Evolutionary conservation across 2,797 vertebrate species (phyloP), one percentile per base, ranked within the genome.

Genomic region (Dryobates pubescens): DNA sequence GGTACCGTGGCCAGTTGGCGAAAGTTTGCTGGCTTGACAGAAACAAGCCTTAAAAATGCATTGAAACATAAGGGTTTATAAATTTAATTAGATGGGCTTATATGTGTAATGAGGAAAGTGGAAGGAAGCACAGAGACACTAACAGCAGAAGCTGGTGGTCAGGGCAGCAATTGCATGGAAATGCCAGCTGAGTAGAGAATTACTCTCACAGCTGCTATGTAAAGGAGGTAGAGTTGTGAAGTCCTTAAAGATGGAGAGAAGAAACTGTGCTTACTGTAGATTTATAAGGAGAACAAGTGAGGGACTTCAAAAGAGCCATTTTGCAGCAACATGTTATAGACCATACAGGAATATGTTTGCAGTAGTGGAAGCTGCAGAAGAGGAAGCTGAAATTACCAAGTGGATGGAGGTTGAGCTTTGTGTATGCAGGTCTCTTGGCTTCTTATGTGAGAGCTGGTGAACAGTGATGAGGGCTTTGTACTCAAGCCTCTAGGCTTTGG

Each of bases 31-130:
- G 6, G 19, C 83, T 80, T 85, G 81, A 57, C n/a, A 87, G 82
- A 79, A 81, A 47, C 12, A 82, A 89, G 34, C 36, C 32, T 75
- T 77, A 65, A 74, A 82, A 91, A 82, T 57, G 20, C 54, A 38
- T 20, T 10, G 68, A 88, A 51, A 79, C 17, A 7, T 81, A 79
- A 88, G 41, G 41, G 34, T 73, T 91, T 86, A 61, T 86, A 71
- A 34, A 62, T 86, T 43, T n/a, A 74, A 56, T 93, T 54, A 86
- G 32, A 6, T 90, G 82, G 16, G 15, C 15, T 14, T 65, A 1
- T 58, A 7, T 19, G 14, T 67, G 11, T 38, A 18, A 7, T n/a
- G 68, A 65, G 57, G n/a, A 29, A 64, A 73, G 75, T 36, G 15
- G 72, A 77, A 57, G 63, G 61, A 80, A 30, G 38, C 6, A 0